These are phyloP conservation scores for Cromileptes altivelis DNA, from an alignment of 2,113 vertebrate genomes.

Conservation along the genomic window DNA sequence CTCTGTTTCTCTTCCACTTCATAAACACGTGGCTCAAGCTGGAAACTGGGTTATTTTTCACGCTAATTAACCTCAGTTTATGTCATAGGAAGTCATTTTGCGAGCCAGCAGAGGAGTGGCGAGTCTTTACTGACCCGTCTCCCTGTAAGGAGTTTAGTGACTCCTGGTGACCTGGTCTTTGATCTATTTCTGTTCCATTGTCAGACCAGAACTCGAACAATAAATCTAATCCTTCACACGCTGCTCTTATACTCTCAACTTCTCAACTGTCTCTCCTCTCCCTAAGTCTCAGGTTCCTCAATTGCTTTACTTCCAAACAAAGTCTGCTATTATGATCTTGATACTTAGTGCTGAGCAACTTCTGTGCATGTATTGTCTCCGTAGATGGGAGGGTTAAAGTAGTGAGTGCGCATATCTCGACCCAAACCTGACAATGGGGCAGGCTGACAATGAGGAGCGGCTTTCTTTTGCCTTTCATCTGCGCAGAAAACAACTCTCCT, in stretches of 20 bases:
- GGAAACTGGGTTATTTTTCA: constrained; percentile 55
- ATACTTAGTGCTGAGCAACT: constrained; percentile 77
- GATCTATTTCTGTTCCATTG: constrained; percentile 71
- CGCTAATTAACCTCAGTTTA: constrained; percentile 44
- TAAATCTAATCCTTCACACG: constrained; percentile 76
- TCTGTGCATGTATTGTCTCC: constrained; percentile 74
- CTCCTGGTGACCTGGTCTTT: constrained; percentile 60
- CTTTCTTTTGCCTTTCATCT: constrained; percentile 79
- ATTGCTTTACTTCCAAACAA: constrained; percentile 66
- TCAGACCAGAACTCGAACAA: constrained; percentile 62
- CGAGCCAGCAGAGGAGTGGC: constrained; percentile 4
- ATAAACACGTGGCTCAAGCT: constrained; percentile 28
- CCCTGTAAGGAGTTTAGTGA: constrained; percentile 36
- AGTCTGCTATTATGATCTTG: constrained; percentile 75
- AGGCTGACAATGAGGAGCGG: constrained; percentile 73
- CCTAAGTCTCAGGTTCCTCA: constrained; percentile 74
- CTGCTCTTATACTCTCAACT: constrained; percentile 69
- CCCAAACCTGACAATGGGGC: constrained; percentile 74
- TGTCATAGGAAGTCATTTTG: constrained; percentile 45
- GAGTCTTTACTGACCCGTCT: constrained; percentile 41
- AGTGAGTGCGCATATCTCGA: constrained; percentile 71
- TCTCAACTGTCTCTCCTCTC: constrained; percentile 74
- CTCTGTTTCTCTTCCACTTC: constrained; percentile 33
- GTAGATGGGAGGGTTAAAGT: constrained; percentile 72
- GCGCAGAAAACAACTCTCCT: constrained; percentile 72